Evolutionary conservation across 2,113 vertebrate species (phyloP), one percentile per base, ranked within the genome.

Genomic region (Eleginops maclovinus): DNA sequence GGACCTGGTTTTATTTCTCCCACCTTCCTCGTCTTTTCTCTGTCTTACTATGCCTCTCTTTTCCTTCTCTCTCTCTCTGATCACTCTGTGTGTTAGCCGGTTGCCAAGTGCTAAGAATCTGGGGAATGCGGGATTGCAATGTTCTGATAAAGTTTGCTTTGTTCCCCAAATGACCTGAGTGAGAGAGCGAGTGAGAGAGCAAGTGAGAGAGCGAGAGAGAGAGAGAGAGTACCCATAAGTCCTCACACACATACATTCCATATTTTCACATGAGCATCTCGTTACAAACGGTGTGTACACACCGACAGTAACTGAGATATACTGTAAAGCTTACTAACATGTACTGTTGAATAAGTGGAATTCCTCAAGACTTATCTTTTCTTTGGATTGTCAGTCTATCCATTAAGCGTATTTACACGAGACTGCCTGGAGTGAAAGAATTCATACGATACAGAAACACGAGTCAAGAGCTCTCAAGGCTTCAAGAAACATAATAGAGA

Each of bases 121-220:
- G 91, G 92, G 96, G 98, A 99, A 98, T 98, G 97, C 91, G 81
- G 94, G 95, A 92, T 96, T 96, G 94, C 95, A 95, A 91, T 93
- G 95, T 93, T 84, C 94, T 96, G 96, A 97, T 97, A 97, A 96
- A 96, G 96, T 97, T 97, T 96, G 96, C 97, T 97, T 98, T 99
- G 97, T 98, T 97, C 94, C 94, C 91, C 85, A 94, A 85, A 93
- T 96, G 96, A 97, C 96, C 95, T 95, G 94, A 93, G 90, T 92
- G 95, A 92, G 91, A 88, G 88, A 92, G 93, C 93, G 93, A 94
- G 87, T 92, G 91, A 92, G 86, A 93, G 92, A 61, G 61, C 16
- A 10, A 5, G 58, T 58, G 43, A 72, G 22, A 54, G 43, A 58
- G 73, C 41, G 77, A 63, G 68, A 63, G 9, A 46, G 21, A 59